Percentiles rank a stretch among this genome's conserved stretches.
These are phyloP conservation scores for Rhea pennata DNA, from an alignment of 2,113 vertebrate genomes.

Conservation along the genomic window DNA sequence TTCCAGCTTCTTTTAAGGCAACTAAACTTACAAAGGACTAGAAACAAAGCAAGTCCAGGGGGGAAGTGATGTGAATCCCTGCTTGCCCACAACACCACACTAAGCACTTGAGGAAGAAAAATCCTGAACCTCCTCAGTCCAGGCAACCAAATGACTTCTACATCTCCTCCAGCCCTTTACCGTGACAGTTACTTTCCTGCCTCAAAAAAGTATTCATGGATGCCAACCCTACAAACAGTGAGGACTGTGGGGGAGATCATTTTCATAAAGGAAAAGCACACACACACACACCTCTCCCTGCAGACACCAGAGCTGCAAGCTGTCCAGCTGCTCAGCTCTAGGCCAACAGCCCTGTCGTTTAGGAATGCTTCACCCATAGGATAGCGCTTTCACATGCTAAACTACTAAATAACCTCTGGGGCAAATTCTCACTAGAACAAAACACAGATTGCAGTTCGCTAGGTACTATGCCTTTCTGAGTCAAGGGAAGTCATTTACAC, in stretches of 20 bases:
- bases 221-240: neutral
- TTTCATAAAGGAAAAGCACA: neutral
- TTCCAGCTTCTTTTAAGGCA: conserved; percentile 5
- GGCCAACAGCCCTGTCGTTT: conserved; percentile 32
- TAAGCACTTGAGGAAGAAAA: neutral
- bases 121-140: neutral
- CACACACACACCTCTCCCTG: neutral
- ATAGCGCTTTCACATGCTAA: conserved; percentile 53
- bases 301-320: neutral
- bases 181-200: neutral
- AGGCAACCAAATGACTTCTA: neutral
- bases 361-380: neutral
- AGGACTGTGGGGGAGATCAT: neutral
- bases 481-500: neutral
- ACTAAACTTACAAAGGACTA: neutral
- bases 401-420: conserved; percentile 64
- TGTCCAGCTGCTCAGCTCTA: neutral
- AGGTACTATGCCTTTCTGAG: neutral
- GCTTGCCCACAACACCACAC: neutral
- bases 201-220: neutral
- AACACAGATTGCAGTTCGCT: conserved; percentile 26
- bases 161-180: neutral
- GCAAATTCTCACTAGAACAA: conserved; percentile 61
- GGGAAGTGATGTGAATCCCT: neutral
- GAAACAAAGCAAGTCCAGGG: neutral